These are phyloP conservation scores for Lymantria monacha DNA, from an alignment of 2,888 invertebrate species.

Conservation along the genomic window DNA sequence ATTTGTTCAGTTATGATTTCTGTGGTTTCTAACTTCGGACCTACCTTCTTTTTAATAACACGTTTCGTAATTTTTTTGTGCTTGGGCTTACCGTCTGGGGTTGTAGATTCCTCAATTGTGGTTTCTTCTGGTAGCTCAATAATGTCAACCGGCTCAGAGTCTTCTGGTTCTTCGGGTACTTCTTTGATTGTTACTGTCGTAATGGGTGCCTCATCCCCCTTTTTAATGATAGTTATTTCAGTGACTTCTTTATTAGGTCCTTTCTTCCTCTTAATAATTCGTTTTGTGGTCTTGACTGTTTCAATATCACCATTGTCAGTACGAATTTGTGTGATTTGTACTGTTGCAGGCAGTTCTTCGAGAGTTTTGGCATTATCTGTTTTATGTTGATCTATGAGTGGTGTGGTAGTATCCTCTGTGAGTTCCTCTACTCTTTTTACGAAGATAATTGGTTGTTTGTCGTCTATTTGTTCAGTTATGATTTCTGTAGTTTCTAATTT, in stretches of 20 bases:
- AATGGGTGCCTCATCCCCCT: conserved; percentile 54
- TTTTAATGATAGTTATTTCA: conserved; percentile 63
- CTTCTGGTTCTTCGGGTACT: conserved; percentile 52
- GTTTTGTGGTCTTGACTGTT: conserved; percentile 50
- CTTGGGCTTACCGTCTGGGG: conserved; percentile 4
- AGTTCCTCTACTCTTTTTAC: conserved; percentile 46
- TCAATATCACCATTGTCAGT: conserved; percentile 47
- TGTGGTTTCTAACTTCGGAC: background rate
- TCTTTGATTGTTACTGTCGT: conserved; percentile 50
- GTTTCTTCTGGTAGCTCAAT: conserved; percentile 49
- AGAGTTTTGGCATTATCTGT: conserved; percentile 15
- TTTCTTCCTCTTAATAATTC: conserved; percentile 43
- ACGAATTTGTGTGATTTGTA: conserved; percentile 33
- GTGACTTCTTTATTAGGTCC: conserved; percentile 68
- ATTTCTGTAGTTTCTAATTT: conserved; percentile 48
- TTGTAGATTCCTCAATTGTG: conserved; percentile 35
- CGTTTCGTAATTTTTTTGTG: conserved; percentile 38
- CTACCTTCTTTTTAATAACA: conserved; percentile 11
- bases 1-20: background rate
- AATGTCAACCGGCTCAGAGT: conserved; percentile 29
- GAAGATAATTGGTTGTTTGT: conserved; percentile 57
- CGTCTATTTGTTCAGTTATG: conserved; percentile 65
- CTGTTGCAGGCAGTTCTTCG: conserved; percentile 35
- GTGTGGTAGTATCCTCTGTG: conserved; percentile 32
- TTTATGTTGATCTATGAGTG: conserved; percentile 1